Evolutionary conservation across 23 tunicate species (phyloP), one percentile per base, ranked within the genome.

Genomic region (Pegea sp.): DNA sequence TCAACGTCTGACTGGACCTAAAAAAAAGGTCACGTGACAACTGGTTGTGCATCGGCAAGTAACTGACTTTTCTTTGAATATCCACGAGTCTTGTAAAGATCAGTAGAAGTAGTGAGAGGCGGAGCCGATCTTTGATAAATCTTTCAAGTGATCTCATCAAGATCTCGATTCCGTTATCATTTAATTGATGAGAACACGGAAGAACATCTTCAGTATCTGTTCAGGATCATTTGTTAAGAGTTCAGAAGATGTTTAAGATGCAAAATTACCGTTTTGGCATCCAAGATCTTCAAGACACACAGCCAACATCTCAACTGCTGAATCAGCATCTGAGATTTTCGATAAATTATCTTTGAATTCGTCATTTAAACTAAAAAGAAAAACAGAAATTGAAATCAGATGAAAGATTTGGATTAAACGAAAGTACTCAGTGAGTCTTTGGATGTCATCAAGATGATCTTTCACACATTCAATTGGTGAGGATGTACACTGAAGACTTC

Each of bases 111-210:
- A 70, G 25, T 2, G 78, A 64, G 8, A 78, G 70, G 31, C 70
- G 77, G 24, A 70, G 63, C 23, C 92, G 69, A 64, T 78, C 75
- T 21, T 52, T 31, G 4, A 78, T 56, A 58, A 64, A 74, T 38
- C 72, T 50, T 24, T 71, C 32, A 33, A 70, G 59, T 25, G 52
- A 69, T 2, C 76, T 53, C 2, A 62, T 44, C 32, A 78, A 32
- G 3, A 78, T 4, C 31, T 78, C 92, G 2, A 70, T 46, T 1
- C 92, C 77, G 6, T 1, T n/a, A 49, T 55, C 53, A n/a, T n/a
- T n/a, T n/a, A n/a, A n/a, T n/a, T n/a, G n/a, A n/a, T n/a, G n/a
- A n/a, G n/a, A n/a, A n/a, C n/a, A n/a, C n/a, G n/a, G n/a, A n/a
- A n/a, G n/a, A n/a, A n/a, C n/a, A n/a, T n/a, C n/a, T n/a, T n/a